Conservation (phyloP, 2,113 vertebrate genomes). For the Chlorodrepanis virens region DNA sequence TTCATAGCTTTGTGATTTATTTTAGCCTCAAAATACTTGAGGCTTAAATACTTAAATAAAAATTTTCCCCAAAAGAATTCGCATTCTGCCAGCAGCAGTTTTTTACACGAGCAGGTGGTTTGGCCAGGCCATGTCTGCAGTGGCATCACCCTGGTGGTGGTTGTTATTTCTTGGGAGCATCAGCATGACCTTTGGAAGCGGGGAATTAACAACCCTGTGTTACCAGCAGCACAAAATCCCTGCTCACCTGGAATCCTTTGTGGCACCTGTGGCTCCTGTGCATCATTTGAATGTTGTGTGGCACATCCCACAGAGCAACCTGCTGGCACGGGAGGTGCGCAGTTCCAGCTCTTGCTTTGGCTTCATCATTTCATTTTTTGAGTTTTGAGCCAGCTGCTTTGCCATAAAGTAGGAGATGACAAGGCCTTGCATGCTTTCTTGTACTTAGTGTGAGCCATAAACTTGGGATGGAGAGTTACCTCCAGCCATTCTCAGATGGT, state of each 20-base stretch:
- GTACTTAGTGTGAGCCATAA: not conserved
- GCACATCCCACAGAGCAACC: fast-evolving
- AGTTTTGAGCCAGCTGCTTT: not conserved
- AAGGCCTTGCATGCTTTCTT: not conserved
- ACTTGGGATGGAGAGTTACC: not conserved
- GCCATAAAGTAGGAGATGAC: not conserved
- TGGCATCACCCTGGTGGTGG: not conserved
- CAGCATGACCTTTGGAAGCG: not conserved
- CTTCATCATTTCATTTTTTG: not conserved
- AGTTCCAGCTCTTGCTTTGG: not conserved
- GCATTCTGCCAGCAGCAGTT: not conserved
- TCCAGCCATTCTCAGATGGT: not conserved
- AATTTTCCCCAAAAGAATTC: not conserved
- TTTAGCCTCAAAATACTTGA: not conserved
- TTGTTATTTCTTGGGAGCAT: not conserved
- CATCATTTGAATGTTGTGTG: fast-evolving
- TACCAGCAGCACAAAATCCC: not conserved
- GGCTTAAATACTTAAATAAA: not conserved
- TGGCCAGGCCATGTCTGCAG: not conserved
- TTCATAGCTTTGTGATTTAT: not conserved
- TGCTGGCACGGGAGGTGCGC: not conserved
- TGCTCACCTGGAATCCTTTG: not conserved
- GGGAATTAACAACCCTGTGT: not conserved
- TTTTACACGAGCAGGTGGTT: not conserved
- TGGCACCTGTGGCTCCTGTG: not conserved